These are phyloP conservation scores for Tyrannus savana DNA, from an alignment of 2,113 vertebrate genomes.

Conservation along the genomic window DNA sequence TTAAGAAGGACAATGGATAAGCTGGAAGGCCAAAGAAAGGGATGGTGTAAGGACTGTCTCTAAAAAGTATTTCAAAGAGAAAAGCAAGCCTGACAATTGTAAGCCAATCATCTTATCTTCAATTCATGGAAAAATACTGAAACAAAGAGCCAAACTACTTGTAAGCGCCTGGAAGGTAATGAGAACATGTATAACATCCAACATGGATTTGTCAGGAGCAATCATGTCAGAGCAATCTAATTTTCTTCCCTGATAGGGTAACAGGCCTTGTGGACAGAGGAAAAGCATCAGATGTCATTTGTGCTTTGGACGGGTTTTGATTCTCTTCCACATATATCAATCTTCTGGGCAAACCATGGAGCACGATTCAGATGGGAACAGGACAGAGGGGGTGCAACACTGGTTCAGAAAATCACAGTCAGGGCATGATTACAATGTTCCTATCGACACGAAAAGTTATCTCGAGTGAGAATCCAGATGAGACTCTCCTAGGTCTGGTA, in stretches of 20 bases:
- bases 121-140: conserved; percentile 16
- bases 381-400: background rate
- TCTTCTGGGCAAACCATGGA: background rate
- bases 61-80: background rate
- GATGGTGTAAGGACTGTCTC: background rate
- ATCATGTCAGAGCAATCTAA: conserved; percentile 43
- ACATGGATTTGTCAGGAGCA: conserved; percentile 41
- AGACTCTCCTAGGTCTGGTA: background rate
- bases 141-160: conserved; percentile 5
- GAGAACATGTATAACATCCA: conserved; percentile 26
- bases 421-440: background rate
- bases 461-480: background rate
- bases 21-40: background rate
- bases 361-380: background rate
- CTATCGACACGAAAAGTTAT: background rate
- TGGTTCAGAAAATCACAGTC: background rate
- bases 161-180: background rate
- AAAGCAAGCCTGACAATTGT: background rate
- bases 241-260: conserved; percentile 33
- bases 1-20: background rate
- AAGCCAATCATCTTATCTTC: background rate
- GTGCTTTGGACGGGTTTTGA: background rate
- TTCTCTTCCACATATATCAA: background rate
- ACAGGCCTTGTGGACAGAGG: conserved; percentile 10
- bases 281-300: conserved; percentile 15